These are phyloP conservation scores for Alces alces DNA, from an alignment of 2,113 vertebrate genomes.

Conservation along the genomic window DNA sequence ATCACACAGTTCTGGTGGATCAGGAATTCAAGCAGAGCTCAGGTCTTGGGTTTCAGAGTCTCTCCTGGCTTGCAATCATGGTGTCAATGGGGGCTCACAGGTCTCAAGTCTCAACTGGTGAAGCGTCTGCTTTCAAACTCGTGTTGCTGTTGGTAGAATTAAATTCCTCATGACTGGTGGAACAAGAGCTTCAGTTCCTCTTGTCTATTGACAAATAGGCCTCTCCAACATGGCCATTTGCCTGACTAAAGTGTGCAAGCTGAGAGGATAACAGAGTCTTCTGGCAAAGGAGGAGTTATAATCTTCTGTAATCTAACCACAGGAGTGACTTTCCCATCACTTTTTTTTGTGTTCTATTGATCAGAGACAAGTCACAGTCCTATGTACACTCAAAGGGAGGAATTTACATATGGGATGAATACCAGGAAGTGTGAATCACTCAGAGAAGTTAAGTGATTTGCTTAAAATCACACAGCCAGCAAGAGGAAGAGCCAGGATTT, in stretches of 20 bases:
- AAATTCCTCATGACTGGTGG: background rate
- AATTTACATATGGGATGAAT: background rate
- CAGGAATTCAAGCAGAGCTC: background rate
- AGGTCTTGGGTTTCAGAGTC: background rate
- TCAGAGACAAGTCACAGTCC: background rate
- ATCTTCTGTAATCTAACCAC: background rate
- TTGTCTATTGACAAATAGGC: background rate
- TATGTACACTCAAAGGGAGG: background rate
- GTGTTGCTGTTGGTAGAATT: rapidly evolving
- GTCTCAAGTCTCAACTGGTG: background rate
- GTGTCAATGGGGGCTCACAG: rapidly evolving
- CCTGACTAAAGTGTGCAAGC: background rate
- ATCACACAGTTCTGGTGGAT: background rate
- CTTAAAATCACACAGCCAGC: background rate
- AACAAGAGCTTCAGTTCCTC: background rate
- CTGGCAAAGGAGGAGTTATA: background rate
- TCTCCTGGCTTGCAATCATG: background rate
- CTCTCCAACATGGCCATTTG: background rate
- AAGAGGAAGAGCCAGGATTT: background rate
- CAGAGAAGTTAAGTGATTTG: background rate
- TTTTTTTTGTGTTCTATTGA: background rate
- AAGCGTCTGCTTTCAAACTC: background rate
- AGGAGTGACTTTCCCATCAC: background rate
- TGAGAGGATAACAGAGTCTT: background rate
- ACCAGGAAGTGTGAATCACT: background rate